Conservation (phyloP, 2,888 invertebrate genomes). For the Abscondita cerata region DNA sequence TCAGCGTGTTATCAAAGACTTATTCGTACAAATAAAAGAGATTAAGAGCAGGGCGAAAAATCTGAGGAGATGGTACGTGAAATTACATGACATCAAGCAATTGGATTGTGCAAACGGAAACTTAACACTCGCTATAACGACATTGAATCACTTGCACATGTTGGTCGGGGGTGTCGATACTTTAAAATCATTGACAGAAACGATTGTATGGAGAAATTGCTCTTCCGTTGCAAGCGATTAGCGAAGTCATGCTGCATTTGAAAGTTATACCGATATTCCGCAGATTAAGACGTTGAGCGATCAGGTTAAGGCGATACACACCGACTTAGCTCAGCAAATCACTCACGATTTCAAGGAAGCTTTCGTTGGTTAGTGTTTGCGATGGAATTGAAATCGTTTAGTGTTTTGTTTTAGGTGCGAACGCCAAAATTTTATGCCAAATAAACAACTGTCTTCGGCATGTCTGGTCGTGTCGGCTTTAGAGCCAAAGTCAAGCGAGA, state of each 20-base stretch:
- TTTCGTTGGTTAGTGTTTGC: constrained; percentile 65
- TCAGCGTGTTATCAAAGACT: constrained; percentile 82
- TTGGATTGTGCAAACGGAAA: constrained; percentile 97
- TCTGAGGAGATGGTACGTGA: constrained; percentile 91
- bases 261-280: constrained; percentile 88
- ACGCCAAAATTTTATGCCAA: constrained; percentile 65
- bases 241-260: constrained; percentile 94
- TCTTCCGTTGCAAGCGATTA: constrained; percentile 92
- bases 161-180: constrained; percentile 93
- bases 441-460: constrained; percentile 76
- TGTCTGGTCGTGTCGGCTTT: constrained; percentile 86
- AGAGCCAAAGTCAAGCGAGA: constrained; percentile 86
- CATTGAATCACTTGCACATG: constrained; percentile 97
- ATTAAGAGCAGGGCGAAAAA: constrained; percentile 94
- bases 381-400: too few relatives aligned
- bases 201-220: constrained; percentile 95
- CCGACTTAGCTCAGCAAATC: constrained; percentile 86
- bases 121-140: constrained; percentile 95
- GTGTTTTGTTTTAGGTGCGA: constrained; percentile 55
- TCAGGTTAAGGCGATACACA: constrained; percentile 70
- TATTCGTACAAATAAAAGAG: constrained; percentile 90
- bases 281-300: constrained; percentile 88
- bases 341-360: constrained; percentile 89
- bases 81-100: constrained; percentile 98
- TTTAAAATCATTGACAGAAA: constrained; percentile 77